These are phyloP conservation scores for Aradophagus sp. DNA, from an alignment of 1,140 invertebrate genomes.

Conservation along the genomic window DNA sequence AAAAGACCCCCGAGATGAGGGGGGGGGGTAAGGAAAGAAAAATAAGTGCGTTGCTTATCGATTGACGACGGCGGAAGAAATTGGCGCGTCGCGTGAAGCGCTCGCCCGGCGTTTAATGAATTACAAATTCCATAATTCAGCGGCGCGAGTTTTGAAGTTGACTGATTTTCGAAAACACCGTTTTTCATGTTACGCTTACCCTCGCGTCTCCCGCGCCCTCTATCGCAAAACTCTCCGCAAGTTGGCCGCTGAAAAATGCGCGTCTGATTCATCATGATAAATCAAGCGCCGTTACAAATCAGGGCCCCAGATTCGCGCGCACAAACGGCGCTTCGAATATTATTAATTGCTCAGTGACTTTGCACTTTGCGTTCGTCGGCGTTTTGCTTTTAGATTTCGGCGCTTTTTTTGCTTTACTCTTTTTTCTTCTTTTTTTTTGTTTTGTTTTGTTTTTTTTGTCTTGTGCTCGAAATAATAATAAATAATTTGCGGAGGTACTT, in stretches of 20 bases:
- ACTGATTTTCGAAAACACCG: slow-evolving; percentile 50
- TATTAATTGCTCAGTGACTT: slow-evolving; percentile 43
- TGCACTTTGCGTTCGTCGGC: slow-evolving; percentile 27
- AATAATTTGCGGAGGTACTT: slow-evolving; percentile 43
- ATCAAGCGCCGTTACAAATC: slow-evolving; percentile 40
- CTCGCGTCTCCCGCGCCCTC: slow-evolving; percentile 31
- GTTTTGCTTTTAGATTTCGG: no score
- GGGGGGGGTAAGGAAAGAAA: no score
- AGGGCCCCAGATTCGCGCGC: slow-evolving; percentile 36
- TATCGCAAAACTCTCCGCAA: slow-evolving; percentile 43
- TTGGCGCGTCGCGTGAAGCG: no score
- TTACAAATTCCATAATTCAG: slow-evolving; percentile 26
- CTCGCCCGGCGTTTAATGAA: no score
- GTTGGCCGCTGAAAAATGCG: slow-evolving; percentile 40
- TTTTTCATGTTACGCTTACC: slow-evolving; percentile 48
- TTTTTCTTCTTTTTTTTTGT: no score
- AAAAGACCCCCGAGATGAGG: no score
- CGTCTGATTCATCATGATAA: slow-evolving; percentile 43
- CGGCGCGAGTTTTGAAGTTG: slow-evolving; percentile 39
- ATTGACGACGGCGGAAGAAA: no score
- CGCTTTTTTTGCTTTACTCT: no score
- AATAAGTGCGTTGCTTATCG: no score
- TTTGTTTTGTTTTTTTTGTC: slow-evolving; percentile 22
- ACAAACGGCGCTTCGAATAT: slow-evolving; percentile 22
- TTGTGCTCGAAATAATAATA: slow-evolving; percentile 42